Evolutionary conservation across 2,797 vertebrate species (phyloP).

Genomic region (Anniella stebbinsi): DNA sequence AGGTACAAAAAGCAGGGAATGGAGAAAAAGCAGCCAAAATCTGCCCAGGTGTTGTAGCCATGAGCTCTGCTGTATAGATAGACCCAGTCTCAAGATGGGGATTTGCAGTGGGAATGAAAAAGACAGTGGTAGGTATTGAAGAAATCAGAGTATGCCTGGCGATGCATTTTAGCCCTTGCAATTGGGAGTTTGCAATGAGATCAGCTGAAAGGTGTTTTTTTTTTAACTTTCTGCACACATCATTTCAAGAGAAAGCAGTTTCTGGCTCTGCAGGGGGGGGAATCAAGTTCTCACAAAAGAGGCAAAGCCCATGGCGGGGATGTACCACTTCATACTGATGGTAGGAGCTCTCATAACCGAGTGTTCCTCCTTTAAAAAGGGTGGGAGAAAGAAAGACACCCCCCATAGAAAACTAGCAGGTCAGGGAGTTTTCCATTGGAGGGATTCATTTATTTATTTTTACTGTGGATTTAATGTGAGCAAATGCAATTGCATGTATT

Average conservation of each 20-base stretch:
- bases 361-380: neutral
- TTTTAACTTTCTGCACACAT: no score
- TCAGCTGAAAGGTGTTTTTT: no score
- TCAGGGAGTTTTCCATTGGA: neutral
- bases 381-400: neutral
- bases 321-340: neutral
- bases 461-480: neutral
- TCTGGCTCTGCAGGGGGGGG: no score
- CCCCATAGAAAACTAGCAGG: neutral
- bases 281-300: neutral
- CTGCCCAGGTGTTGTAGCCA: no score
- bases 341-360: neutral
- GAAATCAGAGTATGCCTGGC: no score
- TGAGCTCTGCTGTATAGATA: no score
- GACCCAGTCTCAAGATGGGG: no score
- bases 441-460: neutral
- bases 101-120: no score
- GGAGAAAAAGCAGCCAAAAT: no score
- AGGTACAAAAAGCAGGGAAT: no score
- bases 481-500: neutral
- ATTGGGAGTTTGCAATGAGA: neutral
- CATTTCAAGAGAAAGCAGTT: neutral
- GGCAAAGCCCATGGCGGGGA: neutral
- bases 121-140: no score
- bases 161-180: neutral